Conservation (phyloP, 2,797 vertebrate species). For the Varecia variegata region DNA sequence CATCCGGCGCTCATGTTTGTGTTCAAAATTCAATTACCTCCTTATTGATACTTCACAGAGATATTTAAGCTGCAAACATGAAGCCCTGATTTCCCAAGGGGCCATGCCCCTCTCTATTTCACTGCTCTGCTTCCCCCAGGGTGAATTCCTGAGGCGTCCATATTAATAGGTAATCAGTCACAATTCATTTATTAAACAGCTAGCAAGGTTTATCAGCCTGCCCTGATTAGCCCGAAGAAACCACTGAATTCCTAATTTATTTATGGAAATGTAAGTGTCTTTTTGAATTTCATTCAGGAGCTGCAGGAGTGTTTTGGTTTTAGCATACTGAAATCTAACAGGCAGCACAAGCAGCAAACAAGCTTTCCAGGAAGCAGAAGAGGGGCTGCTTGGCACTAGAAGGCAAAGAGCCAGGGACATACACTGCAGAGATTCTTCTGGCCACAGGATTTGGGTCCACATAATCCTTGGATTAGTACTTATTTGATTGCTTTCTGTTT, state of each 20-base stretch:
- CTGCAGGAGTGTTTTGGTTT: slow-evolving; percentile 81
- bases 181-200: slow-evolving; percentile 99
- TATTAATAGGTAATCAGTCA: slow-evolving; percentile 99
- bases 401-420: slow-evolving; percentile 59
- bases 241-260: slow-evolving; percentile 99
- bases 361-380: slow-evolving; percentile 15
- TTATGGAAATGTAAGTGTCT: slow-evolving; percentile 99
- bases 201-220: slow-evolving; percentile 97
- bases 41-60: slow-evolving; percentile 99
- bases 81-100: slow-evolving; percentile 99
- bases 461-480: slow-evolving; percentile 74
- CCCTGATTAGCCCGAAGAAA: slow-evolving; percentile 99
- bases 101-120: slow-evolving; percentile 99
- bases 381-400: slow-evolving; percentile 52
- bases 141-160: slow-evolving; percentile 99
- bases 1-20: slow-evolving; percentile 99
- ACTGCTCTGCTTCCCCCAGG: slow-evolving; percentile 91
- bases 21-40: slow-evolving; percentile 99
- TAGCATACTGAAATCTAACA: slow-evolving; percentile 81
- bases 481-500: slow-evolving; percentile 77
- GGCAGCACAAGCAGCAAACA: slow-evolving; percentile 71
- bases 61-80: slow-evolving; percentile 99
- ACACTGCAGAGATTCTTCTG: slow-evolving; percentile 57
- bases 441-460: slow-evolving; percentile 70
- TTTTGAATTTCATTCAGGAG: slow-evolving; percentile 95